A percentile compares a stretch with the other conserved stretches of the same genome.
These are phyloP conservation scores for Megalops atlanticus DNA, from an alignment of 2,113 vertebrate genomes.

Conservation along the genomic window DNA sequence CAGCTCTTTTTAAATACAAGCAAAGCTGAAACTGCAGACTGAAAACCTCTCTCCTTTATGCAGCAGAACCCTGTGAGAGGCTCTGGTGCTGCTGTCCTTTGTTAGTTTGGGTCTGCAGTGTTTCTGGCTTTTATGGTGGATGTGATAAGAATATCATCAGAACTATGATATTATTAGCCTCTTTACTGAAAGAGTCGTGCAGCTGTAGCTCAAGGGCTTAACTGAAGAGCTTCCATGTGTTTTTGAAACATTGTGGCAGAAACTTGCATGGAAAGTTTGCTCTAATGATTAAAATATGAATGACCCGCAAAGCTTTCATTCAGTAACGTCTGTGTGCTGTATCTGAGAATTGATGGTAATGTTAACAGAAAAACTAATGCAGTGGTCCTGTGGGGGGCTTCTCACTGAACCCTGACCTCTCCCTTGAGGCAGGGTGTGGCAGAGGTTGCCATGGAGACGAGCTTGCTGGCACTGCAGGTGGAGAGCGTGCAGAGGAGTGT, in stretches of 20 bases:
- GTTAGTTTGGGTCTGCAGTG: no score
- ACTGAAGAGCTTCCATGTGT: no score
- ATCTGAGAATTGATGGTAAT: not conserved
- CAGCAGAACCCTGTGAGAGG: no score
- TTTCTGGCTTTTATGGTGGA: no score
- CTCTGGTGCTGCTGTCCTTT: no score
- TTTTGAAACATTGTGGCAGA: not conserved
- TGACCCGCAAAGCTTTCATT: not conserved
- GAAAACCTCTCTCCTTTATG: no score
- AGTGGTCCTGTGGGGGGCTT: not conserved
- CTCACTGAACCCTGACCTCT: constrained; percentile 9
- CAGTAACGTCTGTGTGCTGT: not conserved
- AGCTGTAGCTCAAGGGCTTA: no score
- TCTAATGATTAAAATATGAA: not conserved
- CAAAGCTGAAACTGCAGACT: no score
- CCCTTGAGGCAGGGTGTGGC: constrained; percentile 46
- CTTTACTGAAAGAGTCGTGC: no score
- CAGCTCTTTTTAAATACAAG: no score
- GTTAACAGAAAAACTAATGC: not conserved
- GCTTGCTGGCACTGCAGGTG: constrained; percentile 85
- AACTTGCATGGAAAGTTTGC: not conserved
- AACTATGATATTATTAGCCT: no score
- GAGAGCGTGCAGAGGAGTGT: constrained; percentile 89
- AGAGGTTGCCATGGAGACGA: constrained; percentile 78
- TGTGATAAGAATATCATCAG: no score